These are phyloP conservation scores for Zaprionus capensis DNA, from an alignment of 1,140 invertebrate species.

Conservation along the genomic window DNA sequence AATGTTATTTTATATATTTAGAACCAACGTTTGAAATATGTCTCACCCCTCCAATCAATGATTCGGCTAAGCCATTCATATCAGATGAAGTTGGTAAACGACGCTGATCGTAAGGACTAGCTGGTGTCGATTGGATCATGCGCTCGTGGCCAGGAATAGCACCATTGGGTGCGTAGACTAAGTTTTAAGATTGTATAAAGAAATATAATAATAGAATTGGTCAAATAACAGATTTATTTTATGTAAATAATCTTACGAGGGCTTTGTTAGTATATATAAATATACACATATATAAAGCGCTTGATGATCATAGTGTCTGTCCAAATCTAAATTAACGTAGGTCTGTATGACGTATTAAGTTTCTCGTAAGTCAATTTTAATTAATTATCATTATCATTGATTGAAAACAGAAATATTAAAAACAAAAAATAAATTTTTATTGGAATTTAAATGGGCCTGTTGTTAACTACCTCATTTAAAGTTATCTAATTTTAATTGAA, in stretches of 20 bases:
- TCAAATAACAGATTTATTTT: background rate
- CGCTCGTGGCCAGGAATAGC: constrained; percentile 87
- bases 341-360: too few species aligned
- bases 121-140: constrained; percentile 90
- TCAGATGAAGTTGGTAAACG: constrained; percentile 88
- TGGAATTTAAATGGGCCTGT: too few species aligned
- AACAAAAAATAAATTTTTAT: too few species aligned
- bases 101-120: constrained; percentile 89
- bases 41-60: constrained; percentile 94
- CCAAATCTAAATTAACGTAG: background rate
- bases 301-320: constrained; percentile 59
- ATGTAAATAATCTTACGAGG: background rate
- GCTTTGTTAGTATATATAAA: constrained; percentile 12
- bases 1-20: background rate
- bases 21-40: background rate
- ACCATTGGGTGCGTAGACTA: constrained; percentile 86
- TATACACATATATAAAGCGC: constrained; percentile 33
- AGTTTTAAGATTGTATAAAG: constrained; percentile 36
- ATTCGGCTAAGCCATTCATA: constrained; percentile 96
- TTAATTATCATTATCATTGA: too few species aligned
- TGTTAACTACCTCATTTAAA: too few species aligned
- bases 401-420: too few species aligned
- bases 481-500: too few species aligned
- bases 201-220: background rate
- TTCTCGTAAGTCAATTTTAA: too few species aligned